Evolutionary conservation across 2,113 vertebrate species (phyloP).

Genomic region (Eublepharis macularius): DNA sequence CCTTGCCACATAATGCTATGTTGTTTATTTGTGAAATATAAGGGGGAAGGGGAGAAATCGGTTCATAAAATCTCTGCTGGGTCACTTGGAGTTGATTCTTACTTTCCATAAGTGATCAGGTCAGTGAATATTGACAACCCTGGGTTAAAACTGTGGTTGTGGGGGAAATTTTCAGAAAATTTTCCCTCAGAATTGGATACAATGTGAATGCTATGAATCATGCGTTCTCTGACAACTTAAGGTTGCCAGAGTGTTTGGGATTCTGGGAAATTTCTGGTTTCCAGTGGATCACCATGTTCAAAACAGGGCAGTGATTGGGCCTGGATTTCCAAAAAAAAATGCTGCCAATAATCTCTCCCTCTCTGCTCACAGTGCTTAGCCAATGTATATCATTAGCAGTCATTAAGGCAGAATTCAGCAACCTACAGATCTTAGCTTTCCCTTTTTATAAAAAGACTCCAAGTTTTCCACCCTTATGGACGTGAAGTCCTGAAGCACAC

Average conservation of each 20-base stretch:
- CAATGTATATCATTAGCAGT: too few relatives aligned
- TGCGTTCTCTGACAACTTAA: background rate
- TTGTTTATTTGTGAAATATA: background rate
- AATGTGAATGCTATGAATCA: too few relatives aligned
- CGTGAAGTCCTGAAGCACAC: too few relatives aligned
- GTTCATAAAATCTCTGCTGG: background rate
- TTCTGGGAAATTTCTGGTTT: background rate
- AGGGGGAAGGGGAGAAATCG: background rate
- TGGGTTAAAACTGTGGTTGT: background rate
- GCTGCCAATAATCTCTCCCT: too few relatives aligned
- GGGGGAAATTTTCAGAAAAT: background rate
- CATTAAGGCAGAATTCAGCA: too few relatives aligned
- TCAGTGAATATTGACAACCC: background rate
- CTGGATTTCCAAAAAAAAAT: too few relatives aligned
- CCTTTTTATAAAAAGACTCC: too few relatives aligned
- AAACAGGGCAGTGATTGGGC: background rate
- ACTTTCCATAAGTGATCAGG: background rate
- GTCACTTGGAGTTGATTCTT: background rate
- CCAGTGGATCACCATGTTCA: background rate
- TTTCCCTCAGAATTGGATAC: background rate
- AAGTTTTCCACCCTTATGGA: too few relatives aligned
- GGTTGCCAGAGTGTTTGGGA: background rate
- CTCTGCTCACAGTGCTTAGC: too few relatives aligned
- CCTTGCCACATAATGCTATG: background rate
- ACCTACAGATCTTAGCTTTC: too few relatives aligned